These are phyloP conservation scores for Tubulanus polymorphus DNA, from an alignment of 2,888 invertebrate species.

Conservation along the genomic window DNA sequence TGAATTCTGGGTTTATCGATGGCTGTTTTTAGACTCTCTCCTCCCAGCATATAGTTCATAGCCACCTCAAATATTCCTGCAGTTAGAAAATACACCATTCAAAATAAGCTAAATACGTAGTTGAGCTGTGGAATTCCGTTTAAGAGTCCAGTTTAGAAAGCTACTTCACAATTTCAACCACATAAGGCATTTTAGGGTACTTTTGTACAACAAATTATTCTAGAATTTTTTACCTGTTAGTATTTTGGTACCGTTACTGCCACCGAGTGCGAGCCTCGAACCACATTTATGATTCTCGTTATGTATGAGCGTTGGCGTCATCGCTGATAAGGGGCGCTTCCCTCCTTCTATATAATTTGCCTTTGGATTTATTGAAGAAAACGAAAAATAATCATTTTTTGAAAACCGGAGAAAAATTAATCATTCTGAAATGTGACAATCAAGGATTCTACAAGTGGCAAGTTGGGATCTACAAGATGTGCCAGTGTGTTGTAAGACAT, in stretches of 20 bases:
- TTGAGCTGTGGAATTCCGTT: not conserved
- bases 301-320: conserved; percentile 40
- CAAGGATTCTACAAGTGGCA: too few species aligned
- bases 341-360: conserved; percentile 19
- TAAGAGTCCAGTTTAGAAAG: too few species aligned
- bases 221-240: conserved; percentile 27
- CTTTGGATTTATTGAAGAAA: too few species aligned
- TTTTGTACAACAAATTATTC: not conserved
- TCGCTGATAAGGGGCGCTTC: conserved; percentile 38
- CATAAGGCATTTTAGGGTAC: too few species aligned
- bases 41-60: conserved; percentile 31
- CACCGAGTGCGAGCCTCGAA: conserved; percentile 39
- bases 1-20: conserved; percentile 30
- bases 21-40: conserved; percentile 25
- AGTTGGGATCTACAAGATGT: too few species aligned
- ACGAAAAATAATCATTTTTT: too few species aligned
- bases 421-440: too few species aligned
- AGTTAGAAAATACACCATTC: conserved; percentile 5
- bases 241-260: conserved; percentile 31
- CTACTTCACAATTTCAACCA: too few species aligned
- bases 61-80: conserved; percentile 33
- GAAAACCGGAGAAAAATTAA: too few species aligned
- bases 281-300: conserved; percentile 38
- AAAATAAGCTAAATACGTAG: not conserved
- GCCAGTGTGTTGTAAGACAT: too few species aligned